Conservation (phyloP, 2,113 vertebrate species). For the Hydrochoerus hydrochaeris region DNA sequence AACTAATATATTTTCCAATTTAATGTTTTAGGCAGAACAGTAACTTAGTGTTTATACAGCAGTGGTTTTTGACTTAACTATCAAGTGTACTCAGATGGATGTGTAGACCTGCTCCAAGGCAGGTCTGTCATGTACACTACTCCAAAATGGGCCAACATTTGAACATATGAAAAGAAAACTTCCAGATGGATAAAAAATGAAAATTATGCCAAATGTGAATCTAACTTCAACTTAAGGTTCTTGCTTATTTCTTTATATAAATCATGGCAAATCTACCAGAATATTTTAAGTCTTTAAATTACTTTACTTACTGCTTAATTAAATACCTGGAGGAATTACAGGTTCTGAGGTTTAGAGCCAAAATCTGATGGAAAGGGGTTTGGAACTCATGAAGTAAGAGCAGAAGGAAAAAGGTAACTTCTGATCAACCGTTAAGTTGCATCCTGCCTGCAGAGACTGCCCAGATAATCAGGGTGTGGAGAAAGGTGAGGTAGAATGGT, state of each 20-base stretch:
- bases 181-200: background rate
- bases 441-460: rapidly evolving
- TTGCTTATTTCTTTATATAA: background rate
- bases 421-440: background rate
- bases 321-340: background rate
- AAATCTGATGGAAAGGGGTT: background rate
- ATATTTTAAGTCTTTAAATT: background rate
- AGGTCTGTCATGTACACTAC: background rate
- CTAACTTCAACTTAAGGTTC: background rate
- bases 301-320: background rate
- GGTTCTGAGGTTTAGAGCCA: background rate
- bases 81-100: background rate
- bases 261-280: background rate
- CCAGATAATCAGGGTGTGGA: background rate
- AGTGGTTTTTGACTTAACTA: background rate
- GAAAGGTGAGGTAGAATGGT: background rate
- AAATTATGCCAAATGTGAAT: background rate
- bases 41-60: background rate
- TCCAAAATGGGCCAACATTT: background rate
- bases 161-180: background rate
- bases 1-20: background rate
- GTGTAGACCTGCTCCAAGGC: background rate
- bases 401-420: background rate
- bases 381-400: background rate
- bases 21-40: conserved; percentile 18